Evolutionary conservation across 2,888 invertebrate species (phyloP).

Genomic region (Caenorhabditis auriculariae): DNA sequence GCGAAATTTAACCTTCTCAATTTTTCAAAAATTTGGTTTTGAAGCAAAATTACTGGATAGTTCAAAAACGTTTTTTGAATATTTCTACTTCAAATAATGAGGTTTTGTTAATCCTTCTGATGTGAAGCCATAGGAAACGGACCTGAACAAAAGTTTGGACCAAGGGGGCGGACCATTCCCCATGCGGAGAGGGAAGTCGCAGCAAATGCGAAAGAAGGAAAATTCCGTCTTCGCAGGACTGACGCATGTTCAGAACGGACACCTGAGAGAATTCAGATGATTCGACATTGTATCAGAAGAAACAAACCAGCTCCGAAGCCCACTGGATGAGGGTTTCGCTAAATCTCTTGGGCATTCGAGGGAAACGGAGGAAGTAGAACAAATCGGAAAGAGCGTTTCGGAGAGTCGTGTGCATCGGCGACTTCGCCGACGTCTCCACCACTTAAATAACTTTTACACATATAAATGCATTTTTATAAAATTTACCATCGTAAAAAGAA

Average conservation of each 20-base stretch:
- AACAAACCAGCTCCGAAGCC: conserved; percentile 51
- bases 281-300: neutral
- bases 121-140: neutral
- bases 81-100: too few relatives aligned
- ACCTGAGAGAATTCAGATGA: conserved; percentile 23
- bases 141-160: conserved; percentile 44
- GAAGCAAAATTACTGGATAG: too few relatives aligned
- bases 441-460: conserved; percentile 12
- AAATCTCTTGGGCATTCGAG: conserved; percentile 44
- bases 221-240: conserved; percentile 48
- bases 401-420: conserved; percentile 14
- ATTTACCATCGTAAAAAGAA: too few relatives aligned
- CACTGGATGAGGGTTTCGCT: conserved; percentile 48
- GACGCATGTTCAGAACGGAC: conserved; percentile 47
- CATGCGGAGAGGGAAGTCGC: conserved; percentile 52
- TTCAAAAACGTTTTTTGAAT: too few relatives aligned
- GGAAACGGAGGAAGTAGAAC: conserved; percentile 54
- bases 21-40: too few relatives aligned
- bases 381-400: conserved; percentile 52
- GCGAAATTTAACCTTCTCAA: too few relatives aligned
- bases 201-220: conserved; percentile 57
- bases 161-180: conserved; percentile 51
- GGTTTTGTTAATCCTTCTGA: neutral
- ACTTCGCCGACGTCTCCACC: conserved; percentile 7
- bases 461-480: neutral